These are phyloP conservation scores for Willisornis vidua DNA, from an alignment of 2,113 vertebrate genomes.

Conservation along the genomic window DNA sequence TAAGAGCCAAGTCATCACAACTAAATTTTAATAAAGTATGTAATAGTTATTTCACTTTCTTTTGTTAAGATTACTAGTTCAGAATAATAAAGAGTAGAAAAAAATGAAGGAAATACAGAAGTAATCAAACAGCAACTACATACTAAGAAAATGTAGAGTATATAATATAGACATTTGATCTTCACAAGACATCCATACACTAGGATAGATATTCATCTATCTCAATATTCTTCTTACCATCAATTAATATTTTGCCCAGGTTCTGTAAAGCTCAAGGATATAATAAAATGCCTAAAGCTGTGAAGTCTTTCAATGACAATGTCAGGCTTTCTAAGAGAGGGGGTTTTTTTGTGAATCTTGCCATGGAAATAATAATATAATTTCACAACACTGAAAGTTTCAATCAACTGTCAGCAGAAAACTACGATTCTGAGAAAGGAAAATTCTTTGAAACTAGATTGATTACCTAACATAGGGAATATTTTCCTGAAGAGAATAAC, in stretches of 20 bases:
- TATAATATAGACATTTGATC: not conserved
- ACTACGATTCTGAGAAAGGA: not conserved
- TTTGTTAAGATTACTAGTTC: not conserved
- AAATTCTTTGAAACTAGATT: not conserved
- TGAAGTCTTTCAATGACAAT: not conserved
- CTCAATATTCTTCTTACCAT: not conserved
- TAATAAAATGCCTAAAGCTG: not conserved
- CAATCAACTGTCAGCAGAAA: not conserved
- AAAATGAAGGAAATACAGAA: not conserved
- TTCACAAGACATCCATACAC: too few relatives aligned
- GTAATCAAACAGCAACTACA: not conserved
- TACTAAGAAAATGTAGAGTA: not conserved
- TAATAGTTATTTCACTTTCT: not conserved
- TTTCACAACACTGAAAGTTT: not conserved
- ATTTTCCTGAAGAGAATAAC: not conserved
- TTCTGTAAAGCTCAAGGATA: not conserved
- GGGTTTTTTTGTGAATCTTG: not conserved
- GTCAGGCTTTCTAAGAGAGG: not conserved
- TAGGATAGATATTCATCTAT: not conserved
- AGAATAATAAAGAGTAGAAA: not conserved
- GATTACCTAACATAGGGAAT: not conserved
- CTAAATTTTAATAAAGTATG: not conserved
- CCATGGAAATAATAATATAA: not conserved
- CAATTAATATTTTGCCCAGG: not conserved
- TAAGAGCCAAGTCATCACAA: not conserved